phyloP scores from a whole-genome alignment of 2,888 invertebrate species.

The Chelonus formosanus region DNA sequence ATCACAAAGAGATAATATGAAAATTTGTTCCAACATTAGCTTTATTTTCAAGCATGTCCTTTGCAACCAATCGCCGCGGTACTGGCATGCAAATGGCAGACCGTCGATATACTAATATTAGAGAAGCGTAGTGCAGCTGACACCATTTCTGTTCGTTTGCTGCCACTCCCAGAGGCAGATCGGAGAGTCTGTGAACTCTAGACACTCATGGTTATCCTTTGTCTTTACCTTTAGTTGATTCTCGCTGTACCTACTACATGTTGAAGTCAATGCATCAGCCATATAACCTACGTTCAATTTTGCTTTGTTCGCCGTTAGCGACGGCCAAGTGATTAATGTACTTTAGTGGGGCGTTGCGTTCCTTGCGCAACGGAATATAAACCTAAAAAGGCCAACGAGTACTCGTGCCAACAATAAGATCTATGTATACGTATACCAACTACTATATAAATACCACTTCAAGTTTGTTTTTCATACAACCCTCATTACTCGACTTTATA shows the following conservation, averaged over 20 bases:
- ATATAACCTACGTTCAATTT: conserved; percentile 19
- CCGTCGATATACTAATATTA: conserved; percentile 29
- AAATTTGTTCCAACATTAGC: background rate
- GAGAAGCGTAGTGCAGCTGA: conserved; percentile 37
- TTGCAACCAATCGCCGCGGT: conserved; percentile 1
- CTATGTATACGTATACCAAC: background rate
- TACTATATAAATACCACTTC: conserved; percentile 14
- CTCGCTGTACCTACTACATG: conserved; percentile 9
- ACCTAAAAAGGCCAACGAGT: conserved; percentile 20
- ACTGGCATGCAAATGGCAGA: conserved; percentile 19
- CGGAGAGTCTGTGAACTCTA: conserved; percentile 21
- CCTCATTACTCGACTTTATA: conserved; percentile 21
- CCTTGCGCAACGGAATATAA: conserved; percentile 18
- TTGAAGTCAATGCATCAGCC: conserved; percentile 23
- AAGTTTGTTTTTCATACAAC: conserved; percentile 10
- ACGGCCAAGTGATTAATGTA: conserved; percentile 33
- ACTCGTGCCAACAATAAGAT: conserved; percentile 2
- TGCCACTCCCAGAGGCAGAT: conserved; percentile 12
- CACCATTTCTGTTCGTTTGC: conserved; percentile 38
- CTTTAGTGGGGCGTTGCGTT: conserved; percentile 22
- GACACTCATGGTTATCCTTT: conserved; percentile 25
- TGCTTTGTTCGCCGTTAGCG: conserved; percentile 28
- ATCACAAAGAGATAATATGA: background rate
- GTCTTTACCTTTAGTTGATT: conserved; percentile 20
- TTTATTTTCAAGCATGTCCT: background rate